Base-by-base conservation (phyloP, 2,888 invertebrate species). In the Eumerus sabulonum region DNA sequence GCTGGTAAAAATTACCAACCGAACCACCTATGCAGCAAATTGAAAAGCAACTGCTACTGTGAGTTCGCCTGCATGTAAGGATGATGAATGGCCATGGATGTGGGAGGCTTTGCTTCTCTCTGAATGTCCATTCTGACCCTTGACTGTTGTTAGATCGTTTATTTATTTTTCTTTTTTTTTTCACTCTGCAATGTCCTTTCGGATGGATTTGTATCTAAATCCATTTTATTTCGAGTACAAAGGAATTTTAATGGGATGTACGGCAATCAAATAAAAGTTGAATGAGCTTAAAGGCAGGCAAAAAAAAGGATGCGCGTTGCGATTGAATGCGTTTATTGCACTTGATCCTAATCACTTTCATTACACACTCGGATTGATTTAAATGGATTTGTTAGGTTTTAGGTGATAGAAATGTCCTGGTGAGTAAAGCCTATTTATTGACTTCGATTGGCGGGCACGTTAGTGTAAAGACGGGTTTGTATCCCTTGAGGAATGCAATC, bases 201-300 rank as follows among this genome's bases (percentile, higher is more conserved):
- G 63, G 67, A 77, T 77, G 77, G 63, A 77, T 74, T 79, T 79
- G 68, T 79, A 79, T 79, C 79, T 79, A 79, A 79, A 79, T 79
- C 64, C 74, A 74, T 79, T 79, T 79, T 79, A 74, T 79, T 79
- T 74, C 56, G 48, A 48, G 51, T 60, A 74, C 74, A 79, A 79
- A 79, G 68, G 74, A 74, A 70, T 79, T 79, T 79, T 79, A 79
- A 79, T 79, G 74, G 79, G 64, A 79, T 79, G 74, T 74, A 60
- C 60, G 56, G 51, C 59, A 73, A 60, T 73, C 63, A 74, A 27
- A 27, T 27, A 27, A 27, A 27, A 27, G 27, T 27, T 27, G 27
- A 27, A 27, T 27, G 27, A 27, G 27, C 27, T 27, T 27, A 27
- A 7, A 27, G 27, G 27, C 2, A 27, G 7, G 7, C 2, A 4